Percentiles rank a stretch among this genome's conserved stretches.
These are phyloP conservation scores for Galeruca laticollis DNA, from an alignment of 2,888 invertebrate species.

Conservation along the genomic window DNA sequence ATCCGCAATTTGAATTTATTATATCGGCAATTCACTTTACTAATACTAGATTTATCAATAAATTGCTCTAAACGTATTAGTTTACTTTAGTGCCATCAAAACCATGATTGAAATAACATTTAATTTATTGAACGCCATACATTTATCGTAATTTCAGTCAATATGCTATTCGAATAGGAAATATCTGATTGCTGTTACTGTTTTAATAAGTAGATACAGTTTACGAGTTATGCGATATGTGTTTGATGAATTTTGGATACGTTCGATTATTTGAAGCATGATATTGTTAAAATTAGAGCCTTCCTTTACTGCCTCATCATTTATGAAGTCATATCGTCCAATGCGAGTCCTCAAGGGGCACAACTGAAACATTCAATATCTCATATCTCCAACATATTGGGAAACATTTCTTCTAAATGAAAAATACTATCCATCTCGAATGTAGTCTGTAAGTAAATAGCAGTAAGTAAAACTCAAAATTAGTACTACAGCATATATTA, in stretches of 20 bases:
- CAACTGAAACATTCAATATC: no score
- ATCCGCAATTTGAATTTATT: background rate
- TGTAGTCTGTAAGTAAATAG: no score
- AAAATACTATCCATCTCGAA: no score
- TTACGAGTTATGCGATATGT: background rate
- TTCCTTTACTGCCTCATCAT: no score
- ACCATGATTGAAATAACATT: background rate
- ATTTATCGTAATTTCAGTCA: background rate
- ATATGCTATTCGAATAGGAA: background rate
- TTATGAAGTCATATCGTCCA: no score
- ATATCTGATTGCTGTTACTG: background rate
- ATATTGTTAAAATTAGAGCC: no score
- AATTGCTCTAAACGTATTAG: background rate
- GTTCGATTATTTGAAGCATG: no score
- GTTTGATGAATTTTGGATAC: background rate
- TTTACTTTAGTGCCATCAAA: slow-evolving; percentile 1
- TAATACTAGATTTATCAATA: background rate
- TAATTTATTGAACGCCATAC: background rate
- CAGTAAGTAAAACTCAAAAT: no score
- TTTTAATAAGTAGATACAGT: background rate
- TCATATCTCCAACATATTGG: no score
- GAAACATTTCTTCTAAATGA: no score
- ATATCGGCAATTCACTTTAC: slow-evolving; percentile 6
- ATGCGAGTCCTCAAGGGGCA: no score
- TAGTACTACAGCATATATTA: no score